Percentiles rank a stretch among this genome's conserved stretches.
These are phyloP conservation scores for Taurulus bubalis DNA, from an alignment of 2,113 vertebrate genomes.

Conservation along the genomic window DNA sequence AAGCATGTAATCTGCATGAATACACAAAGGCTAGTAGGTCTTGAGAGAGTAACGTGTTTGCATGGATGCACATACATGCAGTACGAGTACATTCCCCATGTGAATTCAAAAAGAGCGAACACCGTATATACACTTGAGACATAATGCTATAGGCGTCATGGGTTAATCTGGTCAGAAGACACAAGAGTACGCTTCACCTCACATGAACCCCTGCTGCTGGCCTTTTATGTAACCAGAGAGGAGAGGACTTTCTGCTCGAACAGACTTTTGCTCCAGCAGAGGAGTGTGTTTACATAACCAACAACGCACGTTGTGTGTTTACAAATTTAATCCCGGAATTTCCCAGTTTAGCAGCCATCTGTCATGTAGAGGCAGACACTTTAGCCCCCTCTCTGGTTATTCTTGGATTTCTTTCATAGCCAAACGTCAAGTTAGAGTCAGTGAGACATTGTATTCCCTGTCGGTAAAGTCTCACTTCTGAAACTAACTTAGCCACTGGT, in stretches of 20 bases:
- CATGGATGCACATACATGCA: conserved; percentile 15
- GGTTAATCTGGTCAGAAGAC: conserved; percentile 20
- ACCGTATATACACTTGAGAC: neutral
- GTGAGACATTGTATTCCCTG: neutral
- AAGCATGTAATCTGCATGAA: conserved; percentile 18
- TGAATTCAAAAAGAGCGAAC: neutral
- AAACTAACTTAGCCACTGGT: neutral
- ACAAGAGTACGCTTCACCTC: conserved; percentile 21
- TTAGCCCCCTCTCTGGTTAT: neutral
- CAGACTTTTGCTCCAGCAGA: conserved; percentile 1
- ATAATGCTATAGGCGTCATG: conserved; percentile 27
- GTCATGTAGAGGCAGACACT: neutral
- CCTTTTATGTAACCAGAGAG: conserved; percentile 5
- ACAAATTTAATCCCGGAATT: conserved; percentile 1
- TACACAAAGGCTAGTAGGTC: neutral
- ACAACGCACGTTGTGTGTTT: neutral
- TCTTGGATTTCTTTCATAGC: neutral
- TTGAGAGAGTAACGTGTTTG: neutral
- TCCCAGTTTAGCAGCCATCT: conserved; percentile 17
- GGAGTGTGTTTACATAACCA: conserved; percentile 25
- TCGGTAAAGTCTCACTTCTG: neutral
- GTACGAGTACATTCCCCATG: neutral
- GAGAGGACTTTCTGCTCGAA: conserved; percentile 2
- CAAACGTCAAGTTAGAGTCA: neutral
- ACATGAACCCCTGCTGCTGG: conserved; percentile 9